Conservation (phyloP, 2,888 invertebrate genomes). For the Pseudeuparius sepicola region DNA sequence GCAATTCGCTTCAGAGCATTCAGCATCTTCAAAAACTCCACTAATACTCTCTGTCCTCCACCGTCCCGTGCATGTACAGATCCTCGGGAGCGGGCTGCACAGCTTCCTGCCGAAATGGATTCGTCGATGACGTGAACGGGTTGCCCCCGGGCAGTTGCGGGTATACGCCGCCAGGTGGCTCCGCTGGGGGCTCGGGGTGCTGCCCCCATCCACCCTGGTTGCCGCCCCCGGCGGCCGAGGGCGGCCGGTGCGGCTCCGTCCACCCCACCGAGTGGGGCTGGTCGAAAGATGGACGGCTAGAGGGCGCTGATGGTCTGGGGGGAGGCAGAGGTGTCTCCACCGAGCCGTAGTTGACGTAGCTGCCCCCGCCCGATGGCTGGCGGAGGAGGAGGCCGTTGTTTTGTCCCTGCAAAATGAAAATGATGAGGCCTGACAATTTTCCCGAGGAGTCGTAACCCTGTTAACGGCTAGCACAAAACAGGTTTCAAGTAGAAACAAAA, state of each 20-base stretch:
- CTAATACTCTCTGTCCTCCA: constrained; percentile 42
- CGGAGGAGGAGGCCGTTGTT: constrained; percentile 33
- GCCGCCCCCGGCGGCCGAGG: too few relatives aligned
- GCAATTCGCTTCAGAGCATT: too few relatives aligned
- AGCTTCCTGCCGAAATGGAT: constrained; percentile 40
- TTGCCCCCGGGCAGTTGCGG: constrained; percentile 27
- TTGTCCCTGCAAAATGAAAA: constrained; percentile 25
- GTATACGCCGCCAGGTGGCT: constrained; percentile 15
- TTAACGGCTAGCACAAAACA: background rate
- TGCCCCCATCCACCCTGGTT: background rate
- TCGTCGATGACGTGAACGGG: constrained; percentile 31
- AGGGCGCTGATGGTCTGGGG: constrained; percentile 23
- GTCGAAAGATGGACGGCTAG: constrained; percentile 13
- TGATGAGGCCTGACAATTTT: too few relatives aligned
- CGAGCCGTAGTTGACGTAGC: constrained; percentile 46
- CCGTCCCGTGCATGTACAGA: constrained; percentile 44
- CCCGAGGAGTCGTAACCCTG: too few relatives aligned
- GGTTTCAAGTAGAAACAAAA: too few relatives aligned
- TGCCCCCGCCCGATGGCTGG: constrained; percentile 33
- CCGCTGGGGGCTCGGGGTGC: constrained; percentile 24
- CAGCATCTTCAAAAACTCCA: too few relatives aligned
- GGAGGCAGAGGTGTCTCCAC: constrained; percentile 40
- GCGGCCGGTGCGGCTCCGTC: constrained; percentile 4
- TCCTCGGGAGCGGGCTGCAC: constrained; percentile 57
- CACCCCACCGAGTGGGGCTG: constrained; percentile 14